Conservation (phyloP, 2,888 invertebrate genomes). For the Pyrrhosoma nymphula region DNA sequence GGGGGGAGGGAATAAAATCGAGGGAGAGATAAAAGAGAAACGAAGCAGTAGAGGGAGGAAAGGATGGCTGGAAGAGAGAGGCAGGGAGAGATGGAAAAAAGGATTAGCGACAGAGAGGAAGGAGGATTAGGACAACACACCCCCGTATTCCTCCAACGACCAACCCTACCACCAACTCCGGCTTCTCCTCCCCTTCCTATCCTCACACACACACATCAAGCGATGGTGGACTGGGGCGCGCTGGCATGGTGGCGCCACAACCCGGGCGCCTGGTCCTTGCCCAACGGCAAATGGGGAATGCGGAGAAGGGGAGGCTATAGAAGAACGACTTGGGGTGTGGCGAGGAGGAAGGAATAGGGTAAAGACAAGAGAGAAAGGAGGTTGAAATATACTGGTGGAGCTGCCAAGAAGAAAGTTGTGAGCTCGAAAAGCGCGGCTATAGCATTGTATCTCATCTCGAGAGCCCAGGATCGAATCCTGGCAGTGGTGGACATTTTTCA, state of each 20-base stretch:
- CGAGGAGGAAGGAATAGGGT: background rate
- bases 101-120: background rate
- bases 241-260: background rate
- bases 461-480: too few relatives aligned
- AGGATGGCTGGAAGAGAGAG: background rate
- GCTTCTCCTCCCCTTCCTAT: background rate
- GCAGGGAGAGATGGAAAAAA: background rate
- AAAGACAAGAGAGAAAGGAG: background rate
- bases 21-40: background rate
- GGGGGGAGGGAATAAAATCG: background rate
- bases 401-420: background rate
- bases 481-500: background rate
- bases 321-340: background rate
- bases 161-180: background rate
- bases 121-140: conserved; percentile 33
- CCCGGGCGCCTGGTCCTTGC: conserved; percentile 58
- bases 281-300: conserved; percentile 39
- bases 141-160: background rate
- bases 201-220: background rate
- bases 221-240: background rate
- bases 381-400: too few relatives aligned
- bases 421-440: too few relatives aligned
- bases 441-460: too few relatives aligned
- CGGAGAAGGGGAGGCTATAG: background rate
- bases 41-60: background rate